These are phyloP conservation scores for Ceraclea dissimilis DNA, from an alignment of 2,888 invertebrate species.

Conservation along the genomic window DNA sequence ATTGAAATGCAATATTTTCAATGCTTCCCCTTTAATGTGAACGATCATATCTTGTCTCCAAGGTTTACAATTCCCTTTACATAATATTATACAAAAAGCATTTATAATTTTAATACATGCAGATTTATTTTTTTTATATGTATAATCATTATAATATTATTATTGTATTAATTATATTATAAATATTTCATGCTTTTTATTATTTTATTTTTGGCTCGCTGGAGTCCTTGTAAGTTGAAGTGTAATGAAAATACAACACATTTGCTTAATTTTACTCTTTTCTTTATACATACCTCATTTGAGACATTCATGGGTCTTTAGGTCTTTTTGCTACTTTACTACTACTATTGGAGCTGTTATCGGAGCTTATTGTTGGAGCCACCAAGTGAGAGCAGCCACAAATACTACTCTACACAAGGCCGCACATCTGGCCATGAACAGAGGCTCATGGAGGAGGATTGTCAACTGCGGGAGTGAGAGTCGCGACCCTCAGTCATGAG, in stretches of 20 bases:
- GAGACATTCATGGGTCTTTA: not conserved
- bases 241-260: constrained; percentile 20
- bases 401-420: no score
- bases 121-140: constrained; percentile 12
- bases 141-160: constrained; percentile 17
- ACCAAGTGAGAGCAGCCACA: no score
- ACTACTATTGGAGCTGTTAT: no score
- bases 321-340: no score
- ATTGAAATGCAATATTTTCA: no score
- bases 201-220: constrained; percentile 17
- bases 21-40: no score
- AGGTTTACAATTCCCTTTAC: not conserved
- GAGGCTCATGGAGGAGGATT: no score
- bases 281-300: not conserved
- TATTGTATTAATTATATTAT: not conserved
- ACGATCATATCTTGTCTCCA: no score
- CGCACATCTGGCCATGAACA: no score
- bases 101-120: not conserved
- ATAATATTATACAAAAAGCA: not conserved
- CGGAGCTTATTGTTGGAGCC: no score
- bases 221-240: constrained; percentile 20
- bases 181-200: constrained; percentile 19
- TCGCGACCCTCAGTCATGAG: no score
- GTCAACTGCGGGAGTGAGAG: no score
- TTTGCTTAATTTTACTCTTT: constrained; percentile 13